Evolutionary conservation across 2,797 vertebrate genomes (phyloP).

Genomic region (Hylomyscus alleni): DNA sequence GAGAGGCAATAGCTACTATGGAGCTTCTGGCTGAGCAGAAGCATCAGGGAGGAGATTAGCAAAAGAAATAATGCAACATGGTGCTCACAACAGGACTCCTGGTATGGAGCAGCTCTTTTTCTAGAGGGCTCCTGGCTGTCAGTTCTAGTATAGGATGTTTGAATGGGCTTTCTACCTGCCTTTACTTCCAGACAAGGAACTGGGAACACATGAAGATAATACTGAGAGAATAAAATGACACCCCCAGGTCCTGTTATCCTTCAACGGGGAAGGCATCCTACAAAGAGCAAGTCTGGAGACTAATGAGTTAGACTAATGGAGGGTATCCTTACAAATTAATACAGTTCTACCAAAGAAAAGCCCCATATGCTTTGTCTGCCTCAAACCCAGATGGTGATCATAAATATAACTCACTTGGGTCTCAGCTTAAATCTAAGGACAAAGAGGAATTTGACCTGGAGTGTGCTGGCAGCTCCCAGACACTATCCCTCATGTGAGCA

Average conservation of each 20-base stretch:
- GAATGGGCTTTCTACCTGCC: background rate
- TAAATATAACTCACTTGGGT: conserved; percentile 10
- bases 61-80: rapidly evolving
- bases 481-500: background rate
- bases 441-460: conserved; percentile 55
- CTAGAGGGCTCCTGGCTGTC: background rate
- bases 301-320: conserved; percentile 52
- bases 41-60: background rate
- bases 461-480: background rate
- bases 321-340: conserved; percentile 57
- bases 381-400: conserved; percentile 45
- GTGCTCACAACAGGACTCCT: rapidly evolving
- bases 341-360: background rate
- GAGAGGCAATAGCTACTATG: background rate
- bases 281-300: background rate
- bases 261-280: background rate
- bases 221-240: background rate
- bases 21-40: background rate
- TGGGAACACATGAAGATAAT: background rate
- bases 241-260: background rate
- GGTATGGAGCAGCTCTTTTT: background rate
- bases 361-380: conserved; percentile 24
- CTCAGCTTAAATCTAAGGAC: conserved; percentile 50
- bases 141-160: background rate
- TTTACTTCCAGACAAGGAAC: background rate